Conservation (phyloP, 30 jellyfish, hydroid and myxozoan genomes). For the Rhopilema esculentum region DNA sequence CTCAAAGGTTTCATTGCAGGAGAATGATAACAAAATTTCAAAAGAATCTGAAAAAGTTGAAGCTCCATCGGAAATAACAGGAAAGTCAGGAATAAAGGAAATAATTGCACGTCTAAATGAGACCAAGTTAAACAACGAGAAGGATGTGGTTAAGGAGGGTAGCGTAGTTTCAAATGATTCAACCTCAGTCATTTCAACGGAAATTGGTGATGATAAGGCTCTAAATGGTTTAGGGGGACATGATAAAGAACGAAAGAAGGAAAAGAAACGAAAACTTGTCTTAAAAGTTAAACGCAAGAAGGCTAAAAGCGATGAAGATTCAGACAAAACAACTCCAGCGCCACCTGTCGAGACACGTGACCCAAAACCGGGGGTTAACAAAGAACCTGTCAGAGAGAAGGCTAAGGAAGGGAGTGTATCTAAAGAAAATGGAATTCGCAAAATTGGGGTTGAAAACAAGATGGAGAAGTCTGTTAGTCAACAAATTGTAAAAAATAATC, state of each 20-base stretch:
- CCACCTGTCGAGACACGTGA: constrained; percentile 63
- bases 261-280: constrained; percentile 75
- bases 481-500: background rate
- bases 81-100: background rate
- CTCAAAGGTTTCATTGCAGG: too few species aligned
- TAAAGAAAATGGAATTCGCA: background rate
- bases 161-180: background rate
- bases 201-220: background rate
- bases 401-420: background rate
- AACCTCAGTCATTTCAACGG: constrained; percentile 1
- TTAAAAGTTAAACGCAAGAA: constrained; percentile 71
- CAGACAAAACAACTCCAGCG: constrained; percentile 4
- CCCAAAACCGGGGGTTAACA: constrained; percentile 1
- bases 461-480: background rate
- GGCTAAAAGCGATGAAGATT: constrained; percentile 5
- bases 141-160: constrained; percentile 5
- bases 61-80: background rate
- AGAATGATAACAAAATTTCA: background rate
- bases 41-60: background rate
- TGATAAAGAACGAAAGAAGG: constrained; percentile 19
- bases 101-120: constrained; percentile 5
- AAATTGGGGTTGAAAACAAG: background rate
- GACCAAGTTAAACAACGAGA: background rate
- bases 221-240: background rate
- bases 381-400: background rate